These are phyloP conservation scores for Glossophaga mutica DNA, from an alignment of 2,797 vertebrate species.

Conservation along the genomic window DNA sequence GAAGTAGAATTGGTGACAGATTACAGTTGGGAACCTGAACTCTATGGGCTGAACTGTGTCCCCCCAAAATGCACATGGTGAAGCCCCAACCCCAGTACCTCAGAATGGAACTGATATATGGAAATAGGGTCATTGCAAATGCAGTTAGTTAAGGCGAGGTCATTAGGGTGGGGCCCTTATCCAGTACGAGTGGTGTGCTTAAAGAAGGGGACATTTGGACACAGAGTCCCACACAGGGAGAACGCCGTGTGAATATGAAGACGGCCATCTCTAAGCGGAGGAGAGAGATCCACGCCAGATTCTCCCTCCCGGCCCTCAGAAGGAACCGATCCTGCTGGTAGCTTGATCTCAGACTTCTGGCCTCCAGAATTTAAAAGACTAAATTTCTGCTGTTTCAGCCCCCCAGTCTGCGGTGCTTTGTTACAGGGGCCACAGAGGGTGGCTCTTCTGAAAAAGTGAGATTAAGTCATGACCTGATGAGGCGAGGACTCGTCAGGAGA, in stretches of 20 bases:
- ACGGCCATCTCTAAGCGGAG: neutral
- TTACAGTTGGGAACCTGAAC: neutral
- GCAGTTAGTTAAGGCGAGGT: neutral
- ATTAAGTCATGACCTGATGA: neutral
- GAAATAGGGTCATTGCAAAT: neutral
- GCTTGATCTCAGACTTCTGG: neutral
- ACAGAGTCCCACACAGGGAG: neutral
- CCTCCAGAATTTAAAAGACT: neutral
- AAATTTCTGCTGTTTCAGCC: neutral
- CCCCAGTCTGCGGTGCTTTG: neutral
- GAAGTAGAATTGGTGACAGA: neutral
- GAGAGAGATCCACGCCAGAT: neutral
- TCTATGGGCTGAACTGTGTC: neutral
- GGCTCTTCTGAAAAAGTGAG: neutral
- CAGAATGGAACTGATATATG: neutral
- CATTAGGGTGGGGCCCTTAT: neutral
- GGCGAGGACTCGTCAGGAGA: neutral
- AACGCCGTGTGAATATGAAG: rapidly evolving
- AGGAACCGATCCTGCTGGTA: neutral
- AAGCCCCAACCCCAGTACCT: neutral
- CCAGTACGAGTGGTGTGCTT: neutral
- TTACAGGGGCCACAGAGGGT: neutral
- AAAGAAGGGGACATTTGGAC: neutral
- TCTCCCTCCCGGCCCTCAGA: neutral
- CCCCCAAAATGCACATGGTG: too few species aligned